Conservation (phyloP, 92 coral and sea anemone species). For the Umimayanthus chanpuru region DNA sequence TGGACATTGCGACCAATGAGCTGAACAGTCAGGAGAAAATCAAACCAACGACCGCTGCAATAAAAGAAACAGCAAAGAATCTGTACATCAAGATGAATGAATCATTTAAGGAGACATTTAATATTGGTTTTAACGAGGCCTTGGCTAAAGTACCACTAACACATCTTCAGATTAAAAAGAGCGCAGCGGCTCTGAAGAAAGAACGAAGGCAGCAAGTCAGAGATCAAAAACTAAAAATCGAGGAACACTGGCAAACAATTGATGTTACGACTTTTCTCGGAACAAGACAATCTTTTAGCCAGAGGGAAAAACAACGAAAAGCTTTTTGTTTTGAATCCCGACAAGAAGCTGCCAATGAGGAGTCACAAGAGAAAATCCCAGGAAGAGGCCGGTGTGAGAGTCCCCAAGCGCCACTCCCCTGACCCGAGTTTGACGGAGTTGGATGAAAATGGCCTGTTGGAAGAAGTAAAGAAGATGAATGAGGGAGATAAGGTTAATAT, state of each 20-base stretch:
- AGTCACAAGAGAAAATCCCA: conserved; percentile 11
- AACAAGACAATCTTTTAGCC: conserved; percentile 33
- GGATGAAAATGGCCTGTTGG: conserved; percentile 39
- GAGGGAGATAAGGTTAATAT: conserved; percentile 37
- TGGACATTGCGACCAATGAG: conserved; percentile 14
- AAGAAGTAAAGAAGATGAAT: conserved; percentile 41
- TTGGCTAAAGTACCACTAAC: conserved; percentile 37
- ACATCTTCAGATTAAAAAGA: conserved; percentile 38
- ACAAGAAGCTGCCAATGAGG: background rate
- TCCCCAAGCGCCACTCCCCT: conserved; percentile 32
- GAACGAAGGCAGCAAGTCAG: conserved; percentile 40
- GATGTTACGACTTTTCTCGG: conserved; percentile 42
- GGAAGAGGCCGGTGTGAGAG: conserved; percentile 32
- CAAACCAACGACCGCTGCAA: conserved; percentile 22
- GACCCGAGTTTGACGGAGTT: conserved; percentile 17
- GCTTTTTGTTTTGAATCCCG: conserved; percentile 16
- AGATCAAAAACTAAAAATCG: conserved; percentile 26
- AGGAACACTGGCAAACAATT: conserved; percentile 46
- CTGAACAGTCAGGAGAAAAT: conserved; percentile 1
- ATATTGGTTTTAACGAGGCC: conserved; percentile 35
- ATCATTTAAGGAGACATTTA: conserved; percentile 29
- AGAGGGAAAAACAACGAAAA: conserved; percentile 26
- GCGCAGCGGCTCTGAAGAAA: conserved; percentile 21
- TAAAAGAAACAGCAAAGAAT: conserved; percentile 31
- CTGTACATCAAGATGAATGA: conserved; percentile 38